Evolutionary conservation across 1,140 invertebrate species (phyloP).

Genomic region (Pomacea maculata): DNA sequence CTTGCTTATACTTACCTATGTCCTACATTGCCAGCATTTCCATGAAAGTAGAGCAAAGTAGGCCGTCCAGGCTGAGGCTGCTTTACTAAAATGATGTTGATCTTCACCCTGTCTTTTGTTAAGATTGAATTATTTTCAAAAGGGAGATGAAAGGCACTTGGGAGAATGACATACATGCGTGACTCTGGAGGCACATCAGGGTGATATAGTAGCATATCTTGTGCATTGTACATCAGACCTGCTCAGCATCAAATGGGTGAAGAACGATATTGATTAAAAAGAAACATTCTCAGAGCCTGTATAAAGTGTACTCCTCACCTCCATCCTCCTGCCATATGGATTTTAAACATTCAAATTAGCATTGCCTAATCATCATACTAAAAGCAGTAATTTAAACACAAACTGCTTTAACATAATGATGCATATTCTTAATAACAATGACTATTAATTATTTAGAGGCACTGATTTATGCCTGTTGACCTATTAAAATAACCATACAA

Average conservation of each 20-base stretch:
- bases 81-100: conserved; percentile 88
- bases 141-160: conserved; percentile 82
- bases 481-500: no score
- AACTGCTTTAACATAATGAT: no score
- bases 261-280: background rate
- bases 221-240: conserved; percentile 78
- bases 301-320: background rate
- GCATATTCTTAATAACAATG: no score
- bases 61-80: conserved; percentile 74
- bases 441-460: no score
- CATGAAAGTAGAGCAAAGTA: conserved; percentile 91
- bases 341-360: background rate
- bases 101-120: conserved; percentile 80
- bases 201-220: conserved; percentile 88
- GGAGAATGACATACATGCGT: conserved; percentile 84
- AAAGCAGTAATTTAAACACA: no score
- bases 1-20: conserved; percentile 74
- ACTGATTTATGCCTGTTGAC: no score
- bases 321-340: background rate
- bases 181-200: conserved; percentile 89
- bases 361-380: background rate
- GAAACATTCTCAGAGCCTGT: background rate
- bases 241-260: background rate
- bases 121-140: conserved; percentile 78
- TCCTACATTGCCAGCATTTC: conserved; percentile 96